These are phyloP conservation scores for Paracanthobrama guichenoti DNA, from an alignment of 2,113 vertebrate species.

Conservation along the genomic window DNA sequence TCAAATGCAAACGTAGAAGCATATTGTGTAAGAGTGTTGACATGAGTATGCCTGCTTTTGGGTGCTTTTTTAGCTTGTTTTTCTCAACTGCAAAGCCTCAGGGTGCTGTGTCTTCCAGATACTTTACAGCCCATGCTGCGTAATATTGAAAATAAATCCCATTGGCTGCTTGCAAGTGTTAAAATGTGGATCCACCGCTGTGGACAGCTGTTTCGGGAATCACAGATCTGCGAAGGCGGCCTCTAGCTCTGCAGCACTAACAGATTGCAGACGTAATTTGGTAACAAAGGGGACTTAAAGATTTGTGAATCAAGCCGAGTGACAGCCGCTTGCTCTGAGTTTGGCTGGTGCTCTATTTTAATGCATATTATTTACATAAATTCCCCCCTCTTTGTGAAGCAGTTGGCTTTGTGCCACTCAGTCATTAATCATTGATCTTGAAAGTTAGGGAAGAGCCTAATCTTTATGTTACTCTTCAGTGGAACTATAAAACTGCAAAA, in stretches of 20 bases:
- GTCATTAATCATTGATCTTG: slow-evolving; percentile 35
- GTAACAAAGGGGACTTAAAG: slow-evolving; percentile 71
- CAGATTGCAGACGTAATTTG: slow-evolving; percentile 76
- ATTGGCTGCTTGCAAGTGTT: slow-evolving; percentile 21
- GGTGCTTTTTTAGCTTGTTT: not conserved
- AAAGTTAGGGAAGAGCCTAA: slow-evolving; percentile 7
- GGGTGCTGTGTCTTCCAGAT: slow-evolving; percentile 15
- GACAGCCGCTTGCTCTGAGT: slow-evolving; percentile 69
- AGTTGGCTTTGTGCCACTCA: slow-evolving; percentile 36
- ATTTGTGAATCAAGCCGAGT: slow-evolving; percentile 71
- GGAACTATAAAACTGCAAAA: slow-evolving; percentile 23
- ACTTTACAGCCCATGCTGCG: slow-evolving; percentile 4
- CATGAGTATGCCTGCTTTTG: slow-evolving; percentile 5
- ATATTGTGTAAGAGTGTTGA: not conserved
- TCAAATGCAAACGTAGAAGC: not conserved
- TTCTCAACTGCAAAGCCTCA: not conserved
- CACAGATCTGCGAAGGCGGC: slow-evolving; percentile 60
- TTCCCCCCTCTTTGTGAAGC: slow-evolving; percentile 51
- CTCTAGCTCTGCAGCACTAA: slow-evolving; percentile 66
- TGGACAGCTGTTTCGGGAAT: slow-evolving; percentile 62
- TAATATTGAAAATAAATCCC: not conserved
- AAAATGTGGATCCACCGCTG: slow-evolving; percentile 63
- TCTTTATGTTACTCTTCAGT: not conserved
- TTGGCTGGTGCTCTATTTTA: slow-evolving; percentile 65
- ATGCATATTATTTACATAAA: slow-evolving; percentile 75